phyloP scores from a whole-genome alignment of 2,888 invertebrate species.

The Melinaea marsaeus region DNA sequence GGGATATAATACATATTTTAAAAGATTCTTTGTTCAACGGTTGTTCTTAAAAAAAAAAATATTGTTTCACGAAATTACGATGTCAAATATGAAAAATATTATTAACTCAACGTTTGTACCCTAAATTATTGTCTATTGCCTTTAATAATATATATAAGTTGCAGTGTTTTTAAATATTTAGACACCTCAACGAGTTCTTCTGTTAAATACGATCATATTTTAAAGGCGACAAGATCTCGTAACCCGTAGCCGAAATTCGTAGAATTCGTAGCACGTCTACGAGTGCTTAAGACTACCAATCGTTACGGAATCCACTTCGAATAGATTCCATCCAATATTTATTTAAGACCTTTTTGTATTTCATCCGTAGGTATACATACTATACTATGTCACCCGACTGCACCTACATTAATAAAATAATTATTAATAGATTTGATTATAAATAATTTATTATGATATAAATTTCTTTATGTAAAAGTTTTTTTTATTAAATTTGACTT shows the following conservation, averaged over 20 bases:
- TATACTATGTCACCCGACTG: background rate
- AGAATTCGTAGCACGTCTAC: constrained; percentile 69
- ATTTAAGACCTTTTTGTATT: constrained; percentile 21
- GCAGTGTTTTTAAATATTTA: background rate
- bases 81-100: no score
- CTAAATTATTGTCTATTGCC: no score
- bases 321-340: constrained; percentile 24
- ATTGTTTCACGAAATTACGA: no score
- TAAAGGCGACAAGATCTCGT: constrained; percentile 24
- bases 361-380: background rate
- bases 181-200: background rate
- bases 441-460: background rate
- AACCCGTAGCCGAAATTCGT: constrained; percentile 37
- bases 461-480: background rate
- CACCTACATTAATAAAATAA: background rate
- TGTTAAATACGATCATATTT: constrained; percentile 18
- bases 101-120: no score
- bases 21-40: no score
- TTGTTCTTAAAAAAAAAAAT: no score
- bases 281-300: constrained; percentile 44
- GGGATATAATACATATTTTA: no score
- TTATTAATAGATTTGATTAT: background rate
- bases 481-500: background rate
- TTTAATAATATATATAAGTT: background rate
- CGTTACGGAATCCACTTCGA: constrained; percentile 25